These are phyloP conservation scores for Gymnocephalus cernua DNA, from an alignment of 2,113 vertebrate genomes.

Conservation along the genomic window DNA sequence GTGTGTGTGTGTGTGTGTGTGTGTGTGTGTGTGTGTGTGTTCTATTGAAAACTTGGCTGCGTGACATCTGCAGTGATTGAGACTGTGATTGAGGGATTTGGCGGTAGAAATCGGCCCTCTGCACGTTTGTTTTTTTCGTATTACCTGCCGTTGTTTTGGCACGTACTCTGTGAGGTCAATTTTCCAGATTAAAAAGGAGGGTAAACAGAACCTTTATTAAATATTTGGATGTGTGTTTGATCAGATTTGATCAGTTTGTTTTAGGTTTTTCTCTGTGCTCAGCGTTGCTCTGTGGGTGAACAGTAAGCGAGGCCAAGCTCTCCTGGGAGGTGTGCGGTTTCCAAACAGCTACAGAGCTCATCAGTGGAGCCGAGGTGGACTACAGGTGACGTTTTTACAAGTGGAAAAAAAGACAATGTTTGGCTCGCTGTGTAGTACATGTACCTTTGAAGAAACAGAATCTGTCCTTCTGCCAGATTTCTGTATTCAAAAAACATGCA, in stretches of 20 bases:
- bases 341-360: conserved; percentile 44
- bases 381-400: conserved; percentile 63
- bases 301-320: conserved; percentile 24
- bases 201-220: conserved; percentile 19
- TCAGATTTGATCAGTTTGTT: conserved; percentile 38
- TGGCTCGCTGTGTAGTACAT: conserved; percentile 8
- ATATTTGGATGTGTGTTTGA: conserved; percentile 33
- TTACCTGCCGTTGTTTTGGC: conserved; percentile 27
- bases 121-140: conserved; percentile 27
- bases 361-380: conserved; percentile 30
- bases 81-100: not conserved
- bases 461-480: conserved; percentile 42
- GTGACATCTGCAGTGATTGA: conserved; percentile 46
- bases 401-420: conserved; percentile 11
- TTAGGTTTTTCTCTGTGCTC: conserved; percentile 8
- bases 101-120: not conserved
- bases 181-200: conserved; percentile 26
- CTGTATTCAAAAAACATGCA: conserved; percentile 21
- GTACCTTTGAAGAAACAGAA: conserved; percentile 41
- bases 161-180: conserved; percentile 18
- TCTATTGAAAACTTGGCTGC: conserved; percentile 29
- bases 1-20: not conserved
- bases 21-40: not conserved
- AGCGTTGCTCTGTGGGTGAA: not conserved
- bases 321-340: conserved; percentile 45